Percentiles rank a stretch among this genome's conserved stretches.
Evolutionary conservation across 2,113 vertebrate species (phyloP).

Genomic region (Bothrops jararaca): DNA sequence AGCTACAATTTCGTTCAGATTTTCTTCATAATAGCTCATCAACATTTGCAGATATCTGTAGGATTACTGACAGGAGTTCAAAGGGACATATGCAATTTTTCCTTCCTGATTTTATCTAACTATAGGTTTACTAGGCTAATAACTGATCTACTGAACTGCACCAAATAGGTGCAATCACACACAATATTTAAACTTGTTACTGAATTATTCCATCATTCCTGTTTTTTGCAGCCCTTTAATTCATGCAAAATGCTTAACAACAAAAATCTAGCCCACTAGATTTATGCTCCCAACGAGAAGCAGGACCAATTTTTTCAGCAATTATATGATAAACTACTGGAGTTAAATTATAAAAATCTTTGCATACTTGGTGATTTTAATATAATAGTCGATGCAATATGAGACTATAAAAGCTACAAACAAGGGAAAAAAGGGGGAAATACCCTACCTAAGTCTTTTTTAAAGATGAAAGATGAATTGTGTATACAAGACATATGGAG

Average conservation of each 20-base stretch:
- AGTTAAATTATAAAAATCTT: too few relatives aligned
- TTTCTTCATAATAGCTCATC: not conserved
- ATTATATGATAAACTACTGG: too few relatives aligned
- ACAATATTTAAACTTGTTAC: not conserved
- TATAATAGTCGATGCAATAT: too few relatives aligned
- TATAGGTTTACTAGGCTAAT: not conserved
- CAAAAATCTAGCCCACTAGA: not conserved
- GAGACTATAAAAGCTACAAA: too few relatives aligned
- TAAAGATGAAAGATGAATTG: too few relatives aligned
- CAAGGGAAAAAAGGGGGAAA: too few relatives aligned
- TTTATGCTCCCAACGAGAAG: too few relatives aligned
- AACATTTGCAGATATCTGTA: not conserved
- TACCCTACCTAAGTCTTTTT: too few relatives aligned
- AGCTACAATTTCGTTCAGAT: not conserved
- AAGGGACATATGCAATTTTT: not conserved
- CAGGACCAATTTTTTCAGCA: too few relatives aligned
- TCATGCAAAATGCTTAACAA: not conserved
- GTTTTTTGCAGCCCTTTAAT: not conserved
- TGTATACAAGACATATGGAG: too few relatives aligned
- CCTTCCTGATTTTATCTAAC: not conserved
- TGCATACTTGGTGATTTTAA: too few relatives aligned
- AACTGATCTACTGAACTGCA: not conserved
- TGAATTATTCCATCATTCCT: not conserved
- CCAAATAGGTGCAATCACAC: not conserved
- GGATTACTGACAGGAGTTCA: not conserved